A percentile compares a stretch with the other conserved stretches of the same genome.
These are phyloP conservation scores for Rafetus swinhoei DNA, from an alignment of 2,113 vertebrate genomes.

Conservation along the genomic window DNA sequence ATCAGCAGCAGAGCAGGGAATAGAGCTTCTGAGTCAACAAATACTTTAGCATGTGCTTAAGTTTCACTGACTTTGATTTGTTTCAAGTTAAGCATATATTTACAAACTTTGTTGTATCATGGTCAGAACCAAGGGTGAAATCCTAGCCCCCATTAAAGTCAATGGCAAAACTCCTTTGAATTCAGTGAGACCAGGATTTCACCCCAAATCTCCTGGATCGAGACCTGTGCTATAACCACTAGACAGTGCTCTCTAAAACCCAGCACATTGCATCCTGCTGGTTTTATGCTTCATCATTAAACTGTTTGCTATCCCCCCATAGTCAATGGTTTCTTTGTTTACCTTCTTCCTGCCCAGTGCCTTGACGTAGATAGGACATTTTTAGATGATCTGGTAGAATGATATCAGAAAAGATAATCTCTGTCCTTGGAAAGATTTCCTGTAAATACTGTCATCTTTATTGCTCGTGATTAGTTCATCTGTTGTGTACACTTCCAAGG, in stretches of 20 bases:
- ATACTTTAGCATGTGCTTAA: neutral
- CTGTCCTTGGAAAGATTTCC: neutral
- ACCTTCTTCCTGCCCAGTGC: neutral
- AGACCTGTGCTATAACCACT: neutral
- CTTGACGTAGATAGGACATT: neutral
- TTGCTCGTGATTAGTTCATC: neutral
- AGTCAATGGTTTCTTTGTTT: neutral
- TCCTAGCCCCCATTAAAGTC: neutral
- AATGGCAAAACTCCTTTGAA: neutral
- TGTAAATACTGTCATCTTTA: neutral
- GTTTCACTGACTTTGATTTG: neutral
- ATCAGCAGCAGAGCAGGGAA: neutral
- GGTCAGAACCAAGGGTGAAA: accelerated
- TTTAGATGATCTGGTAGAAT: neutral
- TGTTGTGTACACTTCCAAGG: neutral
- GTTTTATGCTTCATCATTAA: neutral
- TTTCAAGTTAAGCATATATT: neutral
- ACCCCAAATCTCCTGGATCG: neutral
- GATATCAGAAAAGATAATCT: neutral
- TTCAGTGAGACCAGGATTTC: neutral
- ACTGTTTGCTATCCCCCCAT: neutral
- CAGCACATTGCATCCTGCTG: neutral
- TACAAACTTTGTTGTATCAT: neutral
- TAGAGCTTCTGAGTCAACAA: neutral
- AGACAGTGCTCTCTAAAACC: neutral